Evolutionary conservation across 2,888 invertebrate species (phyloP), one percentile per base, ranked within the genome.

Genomic region (Acrobasis suavella): DNA sequence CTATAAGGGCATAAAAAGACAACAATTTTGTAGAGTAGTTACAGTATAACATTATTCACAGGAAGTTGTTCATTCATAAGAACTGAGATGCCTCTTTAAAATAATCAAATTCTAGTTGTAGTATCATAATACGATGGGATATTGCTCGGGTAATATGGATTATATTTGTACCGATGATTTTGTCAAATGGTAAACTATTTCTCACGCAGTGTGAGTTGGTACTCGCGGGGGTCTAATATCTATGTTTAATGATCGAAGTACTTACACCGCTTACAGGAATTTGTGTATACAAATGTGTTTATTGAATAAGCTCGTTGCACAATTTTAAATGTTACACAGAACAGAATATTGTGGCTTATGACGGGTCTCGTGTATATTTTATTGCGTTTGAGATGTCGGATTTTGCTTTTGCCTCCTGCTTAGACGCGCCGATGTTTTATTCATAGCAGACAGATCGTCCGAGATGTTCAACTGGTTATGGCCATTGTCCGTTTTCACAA

Each of bases 161-260:
- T 80, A 81, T 71, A 77, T 78, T 75, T 73, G 74, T 80, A 76
- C 76, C 80, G 79, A 80, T 76, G 82, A 85, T 87, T 83, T 83
- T 85, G 83, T 86, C 85, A 86, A 87, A 88, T 87, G 81, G 78
- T 74, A 74, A 75, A 75, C 84, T 78, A 88, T 88, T 85, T 88
- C 83, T 88, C 87, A 87, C 87, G 72, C 86, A 85, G 87, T 86
- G 72, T 86, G 87, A 83, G 81, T 64, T 78, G 74, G 73, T 83
- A 81, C 83, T 84, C 79, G 80, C 77, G 79, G 83, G 81, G 82
- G 80, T 85, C 83, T 86, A 86, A 85, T 85, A 85, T 84, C 83
- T 80, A 76, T 77, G 77, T 81, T 80, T 85, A 84, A 86, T 86
- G 82, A 87, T 85, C 85, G 80, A 84, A 84, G 82, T 81, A 85